Base-by-base conservation (phyloP, 2,113 vertebrate genomes). In the Microcebus murinus region DNA sequence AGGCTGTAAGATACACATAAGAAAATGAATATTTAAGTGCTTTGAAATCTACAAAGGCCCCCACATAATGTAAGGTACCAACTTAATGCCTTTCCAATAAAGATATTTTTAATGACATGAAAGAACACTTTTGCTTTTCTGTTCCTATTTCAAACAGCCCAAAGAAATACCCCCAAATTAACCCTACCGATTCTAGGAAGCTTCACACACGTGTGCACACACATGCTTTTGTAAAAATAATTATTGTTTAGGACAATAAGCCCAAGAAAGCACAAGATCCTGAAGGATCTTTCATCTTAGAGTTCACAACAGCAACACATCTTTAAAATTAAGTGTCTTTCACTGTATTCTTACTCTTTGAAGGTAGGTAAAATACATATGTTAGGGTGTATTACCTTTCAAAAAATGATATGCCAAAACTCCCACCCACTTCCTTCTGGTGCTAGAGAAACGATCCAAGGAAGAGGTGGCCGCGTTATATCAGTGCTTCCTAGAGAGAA, bases 131-230 rank as follows among this genome's bases (percentile, higher is more conserved):
- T 91, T 93, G n/a, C 36, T 55, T 76, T 96, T 93, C 70, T 89
- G 65, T 93, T 95, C 96, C 85, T 96, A 94, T 81, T 96, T 55
- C 87, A 59, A 85, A 94, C 90, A 84, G 42, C 70, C 52, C 42
- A 93, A 83, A 93, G 91, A 90, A 96, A 96, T 42, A 52, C 21
- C 73, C 73, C 80, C 73, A 82, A 96, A 90, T 90, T 65, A 93
- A 90, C 76, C 76, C 45, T 81, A 81, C 39, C 70, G 84, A 91
- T 96, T 96, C 90, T 31, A 96, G 65, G 76, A 98, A 96, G 23
- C 13, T 71, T 59, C 31, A 4, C 71, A 29, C 3, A 21, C 3
- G 61, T 63, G 61, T 25, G 81, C 39, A 70, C 21, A 82, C 67
- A 83, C 2, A 81, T 0, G 2, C 8, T 83, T 83, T 68, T 85